Conservation (phyloP, 2,113 vertebrate species). For the Thamnophis sirtalis region DNA sequence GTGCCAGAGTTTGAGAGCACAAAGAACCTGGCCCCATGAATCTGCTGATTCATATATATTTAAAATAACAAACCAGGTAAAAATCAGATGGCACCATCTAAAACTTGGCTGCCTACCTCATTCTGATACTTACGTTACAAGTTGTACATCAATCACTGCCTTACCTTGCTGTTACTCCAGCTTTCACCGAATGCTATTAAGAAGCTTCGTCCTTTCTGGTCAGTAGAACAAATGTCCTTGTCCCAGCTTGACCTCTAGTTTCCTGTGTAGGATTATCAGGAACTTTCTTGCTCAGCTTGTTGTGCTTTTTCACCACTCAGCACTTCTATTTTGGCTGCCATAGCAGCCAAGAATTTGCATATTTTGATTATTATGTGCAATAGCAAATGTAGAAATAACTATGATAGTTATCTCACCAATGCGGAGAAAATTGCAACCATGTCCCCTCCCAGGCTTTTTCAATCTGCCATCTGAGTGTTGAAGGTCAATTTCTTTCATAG, state of each 20-base stretch:
- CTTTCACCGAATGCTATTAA: background rate
- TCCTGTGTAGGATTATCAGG: background rate
- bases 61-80: background rate
- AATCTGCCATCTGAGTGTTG: background rate
- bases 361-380: background rate
- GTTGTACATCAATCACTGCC: background rate
- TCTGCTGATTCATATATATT: background rate
- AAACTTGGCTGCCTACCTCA: background rate
- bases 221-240: background rate
- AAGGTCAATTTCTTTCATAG: background rate
- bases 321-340: background rate
- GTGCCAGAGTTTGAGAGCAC: background rate
- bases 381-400: background rate
- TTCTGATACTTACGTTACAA: background rate
- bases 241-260: background rate
- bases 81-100: background rate
- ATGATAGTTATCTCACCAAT: background rate
- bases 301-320: background rate
- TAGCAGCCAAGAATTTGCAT: background rate
- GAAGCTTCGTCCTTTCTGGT: background rate
- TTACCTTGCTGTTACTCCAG: background rate
- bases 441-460: background rate
- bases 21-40: background rate
- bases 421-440: background rate
- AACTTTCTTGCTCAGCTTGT: background rate